Evolutionary conservation across 2,888 invertebrate species (phyloP), one percentile per base, ranked within the genome.

Genomic region (Pristionchus japonicus): DNA sequence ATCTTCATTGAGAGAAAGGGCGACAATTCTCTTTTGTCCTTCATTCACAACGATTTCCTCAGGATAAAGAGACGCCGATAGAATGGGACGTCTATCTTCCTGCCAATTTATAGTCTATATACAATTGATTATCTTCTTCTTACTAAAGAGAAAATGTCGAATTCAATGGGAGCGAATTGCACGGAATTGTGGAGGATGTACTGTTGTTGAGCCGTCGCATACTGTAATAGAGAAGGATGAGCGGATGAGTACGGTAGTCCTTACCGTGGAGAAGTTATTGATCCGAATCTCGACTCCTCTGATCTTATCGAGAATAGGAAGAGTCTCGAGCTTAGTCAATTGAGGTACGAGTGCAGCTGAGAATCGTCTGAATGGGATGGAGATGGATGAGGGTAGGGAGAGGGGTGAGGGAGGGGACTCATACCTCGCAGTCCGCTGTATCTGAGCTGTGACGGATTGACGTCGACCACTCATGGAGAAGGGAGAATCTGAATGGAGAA

Each of bases 281-380:
- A 94, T 90, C 70, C 91, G 89, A 23, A 94, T 91, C 61, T 88
- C 82, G 43, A 93, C 89, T 80, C 89, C 89, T 37, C 89, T 89
- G 67, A 91, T 84, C 82, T 92, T 92, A 88, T 92, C 91, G 27
- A 93, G 89, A 49, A 91, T 89, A 23, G 90, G 89, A n/a, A 94
- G 89, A 40, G 91, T 89, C 61, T 94, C 93, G 67, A 93, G 90
- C 84, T 93, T 93, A 17, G 93, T 93, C 84, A 93, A 88, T 86
- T 93, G 93, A 23, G 93, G 93, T 0, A 93, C 94, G 84, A 93
- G 92, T 40, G 92, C 93, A 15, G 93, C 92, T 23, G 94, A 94
- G 89, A 93, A 92, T n/a, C 93, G 91, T 82, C 93, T 91, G 89
- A 80, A 90, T 23, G 3, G 31, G 7, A 2, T 17, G 43, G 23